Evolutionary conservation across 2,888 invertebrate genomes (phyloP), one percentile per base, ranked within the genome.

Genomic region (Temnothorax unifasciatus): DNA sequence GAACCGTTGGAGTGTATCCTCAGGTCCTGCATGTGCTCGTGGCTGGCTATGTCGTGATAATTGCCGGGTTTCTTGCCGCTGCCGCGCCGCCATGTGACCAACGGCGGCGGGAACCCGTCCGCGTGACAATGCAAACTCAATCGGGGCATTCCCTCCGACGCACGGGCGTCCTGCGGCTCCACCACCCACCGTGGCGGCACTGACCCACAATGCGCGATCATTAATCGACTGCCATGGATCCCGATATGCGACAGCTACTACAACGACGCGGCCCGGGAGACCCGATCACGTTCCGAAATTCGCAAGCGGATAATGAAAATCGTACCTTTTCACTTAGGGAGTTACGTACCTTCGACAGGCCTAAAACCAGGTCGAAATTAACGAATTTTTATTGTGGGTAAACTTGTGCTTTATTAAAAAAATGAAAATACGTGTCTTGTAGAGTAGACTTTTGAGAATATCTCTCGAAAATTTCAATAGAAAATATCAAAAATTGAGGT

Each of bases 101-200:
- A 96, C 4, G 99, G 99, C 86, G 97, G 97, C 0, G 99, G 99
- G 95, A 98, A 99, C 1, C 99, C 99, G 85, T 98, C 97, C 0
- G 98, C 98, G 95, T 98, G 97, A 94, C 99, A 99, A 93, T 98
- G 97, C 63, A 99, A 95, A 25, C 97, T 97, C 88, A 95, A 87
- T 75, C 93, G 91, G 3, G 95, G 93, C 93, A 94, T 95, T 29
- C 95, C 95, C 82, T 95, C 95, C 9, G 94, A 94, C n/a, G 94
- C 95, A 76, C 94, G 94, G 34, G 98, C 97, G 93, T 98, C 97
- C 93, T 98, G 97, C 0, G 98, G 98, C 93, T 98, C 98, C 90
- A 98, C 95, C 25, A 98, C 96, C 97, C 98, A 98, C 93, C 98
- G 97, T 34, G 98, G 98, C 63, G 99, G 98, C 88, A 98, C 98